These are phyloP conservation scores for Aphodius sticticus DNA, from an alignment of 2,888 invertebrate species.

Conservation along the genomic window DNA sequence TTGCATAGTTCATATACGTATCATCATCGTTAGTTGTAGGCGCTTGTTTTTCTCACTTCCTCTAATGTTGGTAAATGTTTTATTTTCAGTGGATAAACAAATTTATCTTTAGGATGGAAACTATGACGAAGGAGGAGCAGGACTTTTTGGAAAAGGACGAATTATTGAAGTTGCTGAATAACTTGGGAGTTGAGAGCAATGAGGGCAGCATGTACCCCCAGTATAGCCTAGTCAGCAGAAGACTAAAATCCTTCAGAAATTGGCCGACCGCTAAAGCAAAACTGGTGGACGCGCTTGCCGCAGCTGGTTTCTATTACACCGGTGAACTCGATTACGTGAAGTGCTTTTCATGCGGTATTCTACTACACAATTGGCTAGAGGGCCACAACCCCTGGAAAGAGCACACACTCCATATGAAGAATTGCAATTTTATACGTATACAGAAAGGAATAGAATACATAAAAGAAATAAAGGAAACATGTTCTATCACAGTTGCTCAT, in stretches of 20 bases:
- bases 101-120: not conserved
- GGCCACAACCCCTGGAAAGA: not conserved
- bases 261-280: not conserved
- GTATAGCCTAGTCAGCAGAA: not conserved
- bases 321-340: not conserved
- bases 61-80: no score
- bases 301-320: not conserved
- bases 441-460: not conserved
- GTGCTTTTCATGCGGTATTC: not conserved
- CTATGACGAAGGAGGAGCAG: not conserved
- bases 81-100: not conserved
- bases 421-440: not conserved
- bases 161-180: not conserved
- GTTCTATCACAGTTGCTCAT: not conserved
- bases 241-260: not conserved
- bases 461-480: not conserved
- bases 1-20: no score
- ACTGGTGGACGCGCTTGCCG: not conserved
- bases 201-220: not conserved
- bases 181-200: not conserved
- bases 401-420: not conserved
- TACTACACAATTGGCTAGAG: not conserved
- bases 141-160: not conserved
- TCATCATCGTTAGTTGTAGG: no score
- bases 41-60: no score